Percentiles rank a stretch among this genome's conserved stretches.
These are phyloP conservation scores for Pagrus major DNA, from an alignment of 2,113 vertebrate genomes.

Conservation along the genomic window DNA sequence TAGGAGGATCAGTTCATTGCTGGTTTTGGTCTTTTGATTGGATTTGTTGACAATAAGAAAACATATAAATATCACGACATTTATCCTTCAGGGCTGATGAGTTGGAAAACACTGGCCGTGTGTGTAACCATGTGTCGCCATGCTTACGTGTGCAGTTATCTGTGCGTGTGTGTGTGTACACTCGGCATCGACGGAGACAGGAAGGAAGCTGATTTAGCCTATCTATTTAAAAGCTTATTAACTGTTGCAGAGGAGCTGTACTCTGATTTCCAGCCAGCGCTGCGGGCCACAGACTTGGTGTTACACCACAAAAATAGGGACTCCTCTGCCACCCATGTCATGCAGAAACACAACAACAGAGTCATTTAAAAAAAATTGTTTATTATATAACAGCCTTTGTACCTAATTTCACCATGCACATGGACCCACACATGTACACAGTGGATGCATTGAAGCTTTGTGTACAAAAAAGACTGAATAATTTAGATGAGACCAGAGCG, in stretches of 20 bases:
- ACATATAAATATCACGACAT: neutral
- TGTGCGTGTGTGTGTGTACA: slow-evolving; percentile 2
- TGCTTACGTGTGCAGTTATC: neutral
- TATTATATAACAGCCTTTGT: slow-evolving; percentile 45
- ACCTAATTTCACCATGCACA: slow-evolving; percentile 26
- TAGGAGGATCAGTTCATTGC: neutral
- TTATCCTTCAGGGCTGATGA: neutral
- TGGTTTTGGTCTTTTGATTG: neutral
- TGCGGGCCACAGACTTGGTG: slow-evolving; percentile 21
- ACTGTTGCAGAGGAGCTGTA: slow-evolving; percentile 43
- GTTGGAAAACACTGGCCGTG: neutral
- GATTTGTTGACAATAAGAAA: neutral
- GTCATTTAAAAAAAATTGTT: too few species aligned
- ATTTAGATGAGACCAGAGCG: slow-evolving; percentile 62
- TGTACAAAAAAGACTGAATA: slow-evolving; percentile 65
- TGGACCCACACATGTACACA: slow-evolving; percentile 13
- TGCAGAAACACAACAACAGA: slow-evolving; percentile 13
- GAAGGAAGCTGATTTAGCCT: slow-evolving; percentile 49
- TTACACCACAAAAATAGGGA: slow-evolving; percentile 7
- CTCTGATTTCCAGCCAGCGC: slow-evolving; percentile 40
- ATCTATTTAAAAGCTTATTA: slow-evolving; percentile 65
- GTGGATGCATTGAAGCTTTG: slow-evolving; percentile 29
- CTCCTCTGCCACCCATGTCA: slow-evolving; percentile 18
- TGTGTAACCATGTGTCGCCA: neutral
- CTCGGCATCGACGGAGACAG: slow-evolving; percentile 25